A percentile compares a stretch with the other conserved stretches of the same genome.
phyloP scores from a whole-genome alignment of 2,888 invertebrate genomes.

The Choristoneura rosaceana region DNA sequence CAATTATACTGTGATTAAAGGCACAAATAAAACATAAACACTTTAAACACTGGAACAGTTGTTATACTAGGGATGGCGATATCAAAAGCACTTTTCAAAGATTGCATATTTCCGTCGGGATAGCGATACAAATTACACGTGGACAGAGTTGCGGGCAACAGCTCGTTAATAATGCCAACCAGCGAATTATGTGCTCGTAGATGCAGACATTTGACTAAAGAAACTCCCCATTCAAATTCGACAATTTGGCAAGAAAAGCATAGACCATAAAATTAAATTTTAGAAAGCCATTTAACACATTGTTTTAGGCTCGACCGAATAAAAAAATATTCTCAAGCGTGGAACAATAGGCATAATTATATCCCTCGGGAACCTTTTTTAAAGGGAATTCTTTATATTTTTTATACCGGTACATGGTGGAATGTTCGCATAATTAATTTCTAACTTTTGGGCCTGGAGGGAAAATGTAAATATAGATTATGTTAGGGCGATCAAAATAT shows the following conservation, averaged over 20 bases:
- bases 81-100: too few species aligned
- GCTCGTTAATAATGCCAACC: too few species aligned
- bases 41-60: too few species aligned
- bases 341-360: background rate
- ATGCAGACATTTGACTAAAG: too few species aligned
- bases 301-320: background rate
- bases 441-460: background rate
- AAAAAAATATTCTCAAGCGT: background rate
- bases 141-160: too few species aligned
- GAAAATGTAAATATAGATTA: background rate
- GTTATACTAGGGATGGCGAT: too few species aligned
- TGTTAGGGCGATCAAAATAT: background rate
- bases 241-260: background rate
- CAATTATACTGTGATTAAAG: too few species aligned
- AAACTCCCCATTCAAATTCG: background rate
- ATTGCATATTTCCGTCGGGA: too few species aligned
- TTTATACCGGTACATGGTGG: background rate
- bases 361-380: background rate
- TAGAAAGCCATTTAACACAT: background rate
- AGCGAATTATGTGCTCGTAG: too few species aligned
- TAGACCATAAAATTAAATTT: background rate
- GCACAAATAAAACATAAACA: too few species aligned
- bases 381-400: constrained; percentile 5
- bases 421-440: constrained; percentile 1
- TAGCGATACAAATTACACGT: too few species aligned